These are phyloP conservation scores for Dasyprocta punctata DNA, from an alignment of 2,113 vertebrate genomes.

Conservation along the genomic window DNA sequence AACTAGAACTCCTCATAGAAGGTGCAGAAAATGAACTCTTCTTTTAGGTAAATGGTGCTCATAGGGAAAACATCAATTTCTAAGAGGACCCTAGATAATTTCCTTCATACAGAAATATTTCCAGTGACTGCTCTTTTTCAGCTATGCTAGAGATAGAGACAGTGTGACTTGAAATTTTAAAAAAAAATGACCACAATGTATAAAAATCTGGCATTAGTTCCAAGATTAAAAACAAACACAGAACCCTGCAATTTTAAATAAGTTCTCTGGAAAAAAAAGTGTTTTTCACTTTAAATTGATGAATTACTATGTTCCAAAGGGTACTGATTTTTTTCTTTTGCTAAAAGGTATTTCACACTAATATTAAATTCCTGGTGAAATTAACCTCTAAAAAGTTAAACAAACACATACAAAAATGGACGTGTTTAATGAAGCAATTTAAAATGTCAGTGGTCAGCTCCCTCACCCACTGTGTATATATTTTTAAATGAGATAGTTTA, in stretches of 20 bases:
- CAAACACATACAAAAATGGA: neutral
- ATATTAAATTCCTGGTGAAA: slow-evolving; percentile 15
- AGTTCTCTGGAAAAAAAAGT: neutral
- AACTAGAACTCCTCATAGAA: neutral
- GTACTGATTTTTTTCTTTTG: neutral
- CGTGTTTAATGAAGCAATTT: neutral
- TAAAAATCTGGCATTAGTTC: neutral
- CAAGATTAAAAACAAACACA: neutral
- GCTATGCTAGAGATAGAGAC: neutral
- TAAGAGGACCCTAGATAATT: neutral
- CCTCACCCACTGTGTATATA: fast-evolving
- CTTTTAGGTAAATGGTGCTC: neutral
- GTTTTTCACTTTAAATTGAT: slow-evolving; percentile 19
- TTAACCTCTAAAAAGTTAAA: neutral
- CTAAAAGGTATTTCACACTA: neutral
- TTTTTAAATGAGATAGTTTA: neutral
- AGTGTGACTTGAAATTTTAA: neutral
- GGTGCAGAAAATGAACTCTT: neutral
- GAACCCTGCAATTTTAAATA: slow-evolving; percentile 14
- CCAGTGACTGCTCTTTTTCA: neutral
- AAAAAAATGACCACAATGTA: neutral
- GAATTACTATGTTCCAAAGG: slow-evolving; percentile 23
- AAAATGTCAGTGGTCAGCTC: neutral
- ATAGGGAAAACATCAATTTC: neutral
- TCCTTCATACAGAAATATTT: neutral